Percentiles rank a stretch among this genome's conserved stretches.
Conservation (phyloP, 2,888 invertebrate genomes). For the Stomorhina lunata region DNA sequence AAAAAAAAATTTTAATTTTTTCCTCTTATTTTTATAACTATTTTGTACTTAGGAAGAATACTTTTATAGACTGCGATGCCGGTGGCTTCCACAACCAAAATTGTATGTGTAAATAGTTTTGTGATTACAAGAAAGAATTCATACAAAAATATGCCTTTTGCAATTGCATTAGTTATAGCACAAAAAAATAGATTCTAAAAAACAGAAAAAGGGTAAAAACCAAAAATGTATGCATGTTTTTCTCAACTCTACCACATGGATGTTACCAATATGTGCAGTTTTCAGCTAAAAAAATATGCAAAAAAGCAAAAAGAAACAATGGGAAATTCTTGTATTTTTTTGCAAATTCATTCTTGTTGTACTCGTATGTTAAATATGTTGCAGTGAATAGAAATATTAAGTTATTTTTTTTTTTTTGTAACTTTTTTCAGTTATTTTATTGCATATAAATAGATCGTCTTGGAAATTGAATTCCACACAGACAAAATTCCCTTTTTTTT, state of each 20-base stretch:
- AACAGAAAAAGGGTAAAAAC: not conserved
- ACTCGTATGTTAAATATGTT: slow-evolving; percentile 38
- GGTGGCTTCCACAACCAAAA: slow-evolving; percentile 26
- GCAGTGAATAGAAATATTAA: slow-evolving; percentile 46
- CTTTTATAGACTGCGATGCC: slow-evolving; percentile 44
- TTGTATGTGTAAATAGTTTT: slow-evolving; percentile 48
- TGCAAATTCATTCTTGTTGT: slow-evolving; percentile 25
- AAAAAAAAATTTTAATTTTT: slow-evolving; percentile 14
- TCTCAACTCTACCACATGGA: not conserved
- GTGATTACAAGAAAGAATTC: slow-evolving; percentile 42
- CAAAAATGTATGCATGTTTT: not conserved
- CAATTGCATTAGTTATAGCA: slow-evolving; percentile 10
- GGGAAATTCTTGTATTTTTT: slow-evolving; percentile 15
- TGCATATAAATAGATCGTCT: not conserved
- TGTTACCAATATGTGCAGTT: slow-evolving; percentile 8
- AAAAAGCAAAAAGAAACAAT: not conserved
- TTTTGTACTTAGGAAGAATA: not conserved
- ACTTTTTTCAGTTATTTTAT: not conserved
- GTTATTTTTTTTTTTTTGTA: slow-evolving; percentile 15
- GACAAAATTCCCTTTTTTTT: not conserved
- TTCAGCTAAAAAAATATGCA: not conserved
- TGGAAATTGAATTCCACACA: slow-evolving; percentile 25
- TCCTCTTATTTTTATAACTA: not conserved
- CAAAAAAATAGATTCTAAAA: not conserved
- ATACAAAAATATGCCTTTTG: not conserved